Conservation (phyloP, 2,113 vertebrate species). For the Hymenochirus boettgeri region DNA sequence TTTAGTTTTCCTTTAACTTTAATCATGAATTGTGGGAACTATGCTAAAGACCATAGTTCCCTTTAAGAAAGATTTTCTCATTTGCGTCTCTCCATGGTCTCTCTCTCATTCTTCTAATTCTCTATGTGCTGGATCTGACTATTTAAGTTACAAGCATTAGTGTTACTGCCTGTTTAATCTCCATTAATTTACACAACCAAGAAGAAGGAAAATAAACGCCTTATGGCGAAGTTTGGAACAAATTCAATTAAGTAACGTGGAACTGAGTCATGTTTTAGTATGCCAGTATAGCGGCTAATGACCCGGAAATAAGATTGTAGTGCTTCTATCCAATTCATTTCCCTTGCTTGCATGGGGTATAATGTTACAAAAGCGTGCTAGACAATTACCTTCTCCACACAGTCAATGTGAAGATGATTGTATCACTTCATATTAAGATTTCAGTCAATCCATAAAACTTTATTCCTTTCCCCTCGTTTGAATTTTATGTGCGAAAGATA, state of each 20-base stretch:
- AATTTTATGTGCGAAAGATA: no score
- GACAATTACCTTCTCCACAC: no score
- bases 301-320: slow-evolving; percentile 4
- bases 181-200: not conserved
- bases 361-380: no score
- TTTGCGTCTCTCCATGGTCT: not conserved
- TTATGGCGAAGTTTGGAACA: slow-evolving; percentile 4
- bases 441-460: no score
- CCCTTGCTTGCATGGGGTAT: not conserved
- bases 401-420: no score
- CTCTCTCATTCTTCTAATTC: not conserved
- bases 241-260: not conserved
- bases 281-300: slow-evolving; percentile 2
- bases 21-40: not conserved
- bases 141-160: not conserved
- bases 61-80: not conserved
- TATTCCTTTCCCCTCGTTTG: no score
- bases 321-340: not conserved
- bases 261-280: not conserved
- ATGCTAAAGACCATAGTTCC: not conserved
- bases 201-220: not conserved
- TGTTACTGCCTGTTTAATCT: not conserved
- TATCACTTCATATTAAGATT: no score
- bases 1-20: no score
- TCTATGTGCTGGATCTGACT: not conserved